Evolutionary conservation across 2,888 invertebrate genomes (phyloP), one percentile per base, ranked within the genome.

Genomic region (Drosophila kuntzei): DNA sequence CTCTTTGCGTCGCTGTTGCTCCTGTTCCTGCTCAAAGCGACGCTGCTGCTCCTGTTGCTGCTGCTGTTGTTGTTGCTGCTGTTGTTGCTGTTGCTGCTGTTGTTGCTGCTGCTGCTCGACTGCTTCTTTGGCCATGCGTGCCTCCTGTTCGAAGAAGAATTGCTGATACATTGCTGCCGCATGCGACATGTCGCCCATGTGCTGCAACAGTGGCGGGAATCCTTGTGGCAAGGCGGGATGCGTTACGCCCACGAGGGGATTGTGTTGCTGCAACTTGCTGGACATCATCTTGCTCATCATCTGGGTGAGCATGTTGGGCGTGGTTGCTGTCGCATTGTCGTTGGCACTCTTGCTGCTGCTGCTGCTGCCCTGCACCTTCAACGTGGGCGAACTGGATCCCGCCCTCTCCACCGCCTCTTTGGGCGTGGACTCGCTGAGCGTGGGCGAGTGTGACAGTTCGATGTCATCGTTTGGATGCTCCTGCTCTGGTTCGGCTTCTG

Each of bases 71-170:
- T 92, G 91, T 90, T 93, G 94, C 78, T 93, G 94, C 80, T 89
- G 93, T 41, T 93, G 94, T 64, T 94, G 93, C 44, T 93, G 94
- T 43, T 93, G 94, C 63, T 94, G 93, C 47, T 93, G 94, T 43
- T 93, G 94, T 36, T 94, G 92, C 79, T 93, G 94, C 73, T 94
- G 93, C 71, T 93, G 94, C 65, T 93, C 95, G 65, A 93, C 94
- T 47, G 94, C 93, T 92, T 95, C 94, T 80, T 95, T 94, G 20
- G 95, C 95, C 92, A 95, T 93, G 73, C 96, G 94, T 20, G 95
- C 96, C 90, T 96, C 96, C 91, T 96, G 95, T 91, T 97, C 96
- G 92, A 96, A 93, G 89, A 96, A 95, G 85, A 96, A 93, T 89
- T 96, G 96, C 88, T 96, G 96, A 78, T 96, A 96, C 95, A 96